A percentile compares a stretch with the other conserved stretches of the same genome.
Conservation (phyloP, 2,113 vertebrate species). For the Tetrao urogallus region DNA sequence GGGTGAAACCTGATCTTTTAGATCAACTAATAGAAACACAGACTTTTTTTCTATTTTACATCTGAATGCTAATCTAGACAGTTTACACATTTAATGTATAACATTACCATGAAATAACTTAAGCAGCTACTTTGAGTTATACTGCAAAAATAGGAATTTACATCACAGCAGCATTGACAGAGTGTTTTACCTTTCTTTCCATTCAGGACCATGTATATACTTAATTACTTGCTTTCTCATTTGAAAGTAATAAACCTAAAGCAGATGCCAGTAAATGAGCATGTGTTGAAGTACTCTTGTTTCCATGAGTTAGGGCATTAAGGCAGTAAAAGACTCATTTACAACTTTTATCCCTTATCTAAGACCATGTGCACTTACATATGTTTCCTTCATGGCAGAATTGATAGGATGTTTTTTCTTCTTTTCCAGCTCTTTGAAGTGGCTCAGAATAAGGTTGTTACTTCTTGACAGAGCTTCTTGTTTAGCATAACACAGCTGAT, state of each 20-base stretch:
- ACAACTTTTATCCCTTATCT: slow-evolving; percentile 25
- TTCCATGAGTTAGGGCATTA: slow-evolving; percentile 56
- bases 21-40: background rate
- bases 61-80: background rate
- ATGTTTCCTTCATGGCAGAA: slow-evolving; percentile 20
- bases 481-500: background rate
- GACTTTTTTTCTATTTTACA: background rate
- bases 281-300: slow-evolving; percentile 47
- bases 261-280: slow-evolving; percentile 31
- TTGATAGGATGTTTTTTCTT: background rate
- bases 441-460: slow-evolving; percentile 5
- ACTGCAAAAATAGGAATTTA: background rate
- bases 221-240: slow-evolving; percentile 36
- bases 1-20: background rate
- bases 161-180: background rate
- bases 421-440: slow-evolving; percentile 1
- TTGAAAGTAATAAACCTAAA: slow-evolving; percentile 31
- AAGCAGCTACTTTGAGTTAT: background rate
- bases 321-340: slow-evolving; percentile 48
- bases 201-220: slow-evolving; percentile 9
- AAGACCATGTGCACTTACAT: slow-evolving; percentile 24
- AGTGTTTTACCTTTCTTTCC: background rate
- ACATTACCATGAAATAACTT: slow-evolving; percentile 1
- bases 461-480: background rate
- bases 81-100: background rate